These are phyloP conservation scores for Taeniopygia guttata DNA, from an alignment of 2,797 vertebrate species.

Conservation along the genomic window DNA sequence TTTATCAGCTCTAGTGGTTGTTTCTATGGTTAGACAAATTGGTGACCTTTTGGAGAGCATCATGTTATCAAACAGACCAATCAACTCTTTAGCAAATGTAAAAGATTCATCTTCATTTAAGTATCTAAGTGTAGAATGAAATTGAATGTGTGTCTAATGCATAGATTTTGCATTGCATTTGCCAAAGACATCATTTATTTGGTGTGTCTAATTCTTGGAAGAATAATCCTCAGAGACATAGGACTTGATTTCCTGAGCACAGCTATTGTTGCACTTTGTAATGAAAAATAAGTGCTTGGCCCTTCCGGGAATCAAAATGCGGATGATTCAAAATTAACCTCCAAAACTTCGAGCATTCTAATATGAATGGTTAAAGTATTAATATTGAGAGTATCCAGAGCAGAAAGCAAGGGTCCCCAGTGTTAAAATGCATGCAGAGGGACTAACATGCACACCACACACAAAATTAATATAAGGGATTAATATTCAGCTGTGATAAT, in stretches of 20 bases:
- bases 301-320: not conserved
- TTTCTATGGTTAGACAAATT: conserved; percentile 42
- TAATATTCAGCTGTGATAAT: conserved; percentile 26
- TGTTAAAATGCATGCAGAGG: not conserved
- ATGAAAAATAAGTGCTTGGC: conserved; percentile 40
- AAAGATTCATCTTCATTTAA: conserved; percentile 50
- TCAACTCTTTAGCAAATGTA: conserved; percentile 30
- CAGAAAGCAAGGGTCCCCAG: not conserved
- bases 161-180: conserved; percentile 33
- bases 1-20: conserved; percentile 27
- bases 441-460: not conserved
- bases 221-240: conserved; percentile 18
- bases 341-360: conserved; percentile 9
- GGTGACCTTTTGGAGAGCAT: conserved; percentile 53
- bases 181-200: conserved; percentile 30
- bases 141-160: conserved; percentile 41
- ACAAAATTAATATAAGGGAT: not conserved
- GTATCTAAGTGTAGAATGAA: conserved; percentile 37
- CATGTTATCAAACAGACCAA: conserved; percentile 50
- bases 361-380: not conserved
- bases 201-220: conserved; percentile 44
- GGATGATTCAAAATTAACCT: not conserved
- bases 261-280: conserved; percentile 19
- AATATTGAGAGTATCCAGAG: not conserved
- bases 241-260: conserved; percentile 41